Base-by-base conservation (phyloP, 1,140 invertebrate genomes). In the Cyclina sinensis region DNA sequence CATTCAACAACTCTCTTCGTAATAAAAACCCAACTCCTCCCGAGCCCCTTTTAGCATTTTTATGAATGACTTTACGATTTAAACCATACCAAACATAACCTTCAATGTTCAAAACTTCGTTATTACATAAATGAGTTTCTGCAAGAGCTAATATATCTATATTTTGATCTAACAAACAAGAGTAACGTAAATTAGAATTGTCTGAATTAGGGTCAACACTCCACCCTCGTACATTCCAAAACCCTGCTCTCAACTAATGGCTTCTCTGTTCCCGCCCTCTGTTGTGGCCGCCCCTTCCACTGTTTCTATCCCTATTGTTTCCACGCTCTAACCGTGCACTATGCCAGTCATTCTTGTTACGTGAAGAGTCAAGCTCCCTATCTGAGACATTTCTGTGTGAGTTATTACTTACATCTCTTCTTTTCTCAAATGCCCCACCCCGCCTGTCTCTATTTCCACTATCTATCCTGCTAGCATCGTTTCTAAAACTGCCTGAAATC, bases 21-120 rank as follows among this genome's bases (percentile, higher is more conserved):
- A 76, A 27, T 27, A 86, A 86, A 62, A 73, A 76, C 0, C 68
- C 83, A 65, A 86, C 83, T 35, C 83, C 57, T 9, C 83, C 73
- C 12, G 83, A 86, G 21, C 73, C 70, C 24, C 1, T 85, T 32
- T 35, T 85, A 21, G 82, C 82, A 39, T 73, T 85, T 43, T 24
- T 78, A 24, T 86, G 83, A 21, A 78, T 27, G 18, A 46, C 9
- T 4, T 32, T 62, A 24, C 70, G 76, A 37, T 86, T 76, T n/a
- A 59, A 27, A 32, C 70, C 68, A 78, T 57, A 76, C 68, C 51
- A 86, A 16, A 46, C 43, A 78, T n/a, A 86, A 21, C 70, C 83
- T 5, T 73, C 37, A 1, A 86, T 21, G 43, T 78, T 24, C 18
- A 84, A 21, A 11, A 39, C 46, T 35, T 84, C 81, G 24, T 84